These are phyloP conservation scores for Noctilio leporinus DNA, from an alignment of 2,113 vertebrate species.

Conservation along the genomic window DNA sequence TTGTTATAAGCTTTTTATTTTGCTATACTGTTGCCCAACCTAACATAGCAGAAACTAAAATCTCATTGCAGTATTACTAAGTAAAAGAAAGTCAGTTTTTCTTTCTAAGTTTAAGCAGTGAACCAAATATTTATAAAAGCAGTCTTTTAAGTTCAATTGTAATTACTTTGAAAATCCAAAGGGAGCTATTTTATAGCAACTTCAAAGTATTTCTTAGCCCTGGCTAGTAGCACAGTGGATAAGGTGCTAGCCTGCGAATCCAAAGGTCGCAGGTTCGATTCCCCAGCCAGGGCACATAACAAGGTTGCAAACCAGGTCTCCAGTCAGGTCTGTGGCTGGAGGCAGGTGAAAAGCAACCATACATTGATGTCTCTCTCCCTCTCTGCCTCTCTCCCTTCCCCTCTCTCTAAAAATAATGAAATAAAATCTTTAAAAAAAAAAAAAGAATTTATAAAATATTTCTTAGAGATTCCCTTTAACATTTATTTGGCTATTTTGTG, in stretches of 20 bases:
- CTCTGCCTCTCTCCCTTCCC: no score
- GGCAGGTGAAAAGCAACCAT: no score
- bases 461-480: not conserved
- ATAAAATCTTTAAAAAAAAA: no score
- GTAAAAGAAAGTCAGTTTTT: not conserved
- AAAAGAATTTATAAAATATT: no score
- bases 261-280: no score
- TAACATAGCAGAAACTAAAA: not conserved
- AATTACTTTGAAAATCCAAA: not conserved
- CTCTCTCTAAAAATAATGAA: no score
- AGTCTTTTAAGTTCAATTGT: not conserved
- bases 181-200: not conserved
- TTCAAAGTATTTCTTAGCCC: conserved; percentile 6
- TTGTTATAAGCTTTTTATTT: not conserved
- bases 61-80: not conserved
- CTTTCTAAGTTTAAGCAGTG: not conserved
- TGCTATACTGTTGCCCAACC: not conserved
- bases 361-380: no score
- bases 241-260: no score
- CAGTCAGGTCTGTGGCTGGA: no score
- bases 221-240: no score
- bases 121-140: not conserved
- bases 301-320: no score
- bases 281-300: no score
- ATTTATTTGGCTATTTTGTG: not conserved